phyloP scores from a whole-genome alignment of 2,888 invertebrate species.

The Gandaritis pyraliata region DNA sequence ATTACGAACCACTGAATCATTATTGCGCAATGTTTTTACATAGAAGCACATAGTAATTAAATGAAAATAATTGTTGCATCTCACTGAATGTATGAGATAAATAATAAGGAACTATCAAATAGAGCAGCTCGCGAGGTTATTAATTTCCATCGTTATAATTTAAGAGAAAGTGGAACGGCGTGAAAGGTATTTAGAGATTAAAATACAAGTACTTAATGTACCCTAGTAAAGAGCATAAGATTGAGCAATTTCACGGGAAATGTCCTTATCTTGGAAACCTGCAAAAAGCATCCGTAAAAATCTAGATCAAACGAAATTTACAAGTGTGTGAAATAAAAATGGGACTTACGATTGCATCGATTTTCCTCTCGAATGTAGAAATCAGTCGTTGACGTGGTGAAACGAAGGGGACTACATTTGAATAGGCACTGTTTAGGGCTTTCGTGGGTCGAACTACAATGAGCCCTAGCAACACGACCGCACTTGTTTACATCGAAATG shows the following conservation, averaged over 20 bases:
- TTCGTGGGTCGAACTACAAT: conserved; percentile 80
- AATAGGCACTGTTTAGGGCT: conserved; percentile 78
- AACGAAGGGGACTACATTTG: conserved; percentile 83
- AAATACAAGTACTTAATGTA: too few species aligned
- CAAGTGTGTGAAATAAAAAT: conserved; percentile 17
- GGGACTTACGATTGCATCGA: conserved; percentile 79
- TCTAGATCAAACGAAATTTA: conserved; percentile 52
- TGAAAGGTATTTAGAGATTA: not conserved
- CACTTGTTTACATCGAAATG: conserved; percentile 75
- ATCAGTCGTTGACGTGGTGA: conserved; percentile 65
- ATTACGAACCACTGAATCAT: too few species aligned
- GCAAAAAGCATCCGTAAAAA: conserved; percentile 29
- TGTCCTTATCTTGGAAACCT: conserved; percentile 29
- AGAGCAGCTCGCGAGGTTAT: conserved; percentile 21
- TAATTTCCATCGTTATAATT: conserved; percentile 22
- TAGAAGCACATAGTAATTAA: too few species aligned
- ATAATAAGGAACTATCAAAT: not conserved
- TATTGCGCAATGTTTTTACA: too few species aligned
- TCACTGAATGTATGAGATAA: not conserved
- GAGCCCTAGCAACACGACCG: conserved; percentile 79
- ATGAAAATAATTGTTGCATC: too few species aligned
- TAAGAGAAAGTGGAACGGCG: conserved; percentile 46
- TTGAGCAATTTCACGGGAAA: conserved; percentile 27
- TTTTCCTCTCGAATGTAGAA: conserved; percentile 75
- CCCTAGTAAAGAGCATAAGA: conserved; percentile 13